Base-by-base conservation (phyloP, 2,113 vertebrate genomes). In the Heterotilapia buettikoferi region DNA sequence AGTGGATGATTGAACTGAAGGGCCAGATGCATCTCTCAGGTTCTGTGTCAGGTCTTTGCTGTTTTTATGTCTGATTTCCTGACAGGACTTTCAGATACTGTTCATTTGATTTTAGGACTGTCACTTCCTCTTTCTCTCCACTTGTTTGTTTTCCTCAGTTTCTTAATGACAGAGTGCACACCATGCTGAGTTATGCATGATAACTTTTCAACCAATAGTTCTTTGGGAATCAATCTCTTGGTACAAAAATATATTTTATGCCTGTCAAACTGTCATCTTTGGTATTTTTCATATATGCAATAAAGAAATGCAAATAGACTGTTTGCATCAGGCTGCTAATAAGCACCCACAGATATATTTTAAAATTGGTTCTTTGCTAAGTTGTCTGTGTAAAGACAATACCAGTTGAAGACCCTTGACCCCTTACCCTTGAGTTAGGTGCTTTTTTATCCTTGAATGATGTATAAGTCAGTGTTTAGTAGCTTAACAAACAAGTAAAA, bases 351-450 rank as follows among this genome's bases (percentile, higher is more conserved):
- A 40, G 63, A 68, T 14, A 40, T 40, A 43, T 40, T 68, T 40
- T 40, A 68, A 40, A 68, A 1, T 68, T 5, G 33, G 4, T 40
- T 40, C 36, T 40, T 40, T 71, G 36, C 18, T 38, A 66, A 66
- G 31, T 24, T 43, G 36, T 71, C 36, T 24, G 66, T 43, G 1
- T 71, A 71, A 40, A 71, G n/a, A 71, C n/a, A 43, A 71, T 61
- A 33, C 0, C 5, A 0, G 33, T 11, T 61, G 16, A 61, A 61
- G 9, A 33, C 29, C 29, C 5, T 0, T 61, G 57, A 33, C 0
- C 29, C 57, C 0, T 61, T 33, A 33, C 5, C 29, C n/a, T 71
- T 16, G 36, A 43, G 12, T 71, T 43, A 0, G n/a, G 38, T 71
- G 12, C 12, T 38, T 16, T 71, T 71, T 71, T 71, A 26, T 71